A percentile compares a stretch with the other conserved stretches of the same genome.
These are phyloP conservation scores for Austrolebias charrua DNA, from an alignment of 2,797 vertebrate genomes.

Conservation along the genomic window DNA sequence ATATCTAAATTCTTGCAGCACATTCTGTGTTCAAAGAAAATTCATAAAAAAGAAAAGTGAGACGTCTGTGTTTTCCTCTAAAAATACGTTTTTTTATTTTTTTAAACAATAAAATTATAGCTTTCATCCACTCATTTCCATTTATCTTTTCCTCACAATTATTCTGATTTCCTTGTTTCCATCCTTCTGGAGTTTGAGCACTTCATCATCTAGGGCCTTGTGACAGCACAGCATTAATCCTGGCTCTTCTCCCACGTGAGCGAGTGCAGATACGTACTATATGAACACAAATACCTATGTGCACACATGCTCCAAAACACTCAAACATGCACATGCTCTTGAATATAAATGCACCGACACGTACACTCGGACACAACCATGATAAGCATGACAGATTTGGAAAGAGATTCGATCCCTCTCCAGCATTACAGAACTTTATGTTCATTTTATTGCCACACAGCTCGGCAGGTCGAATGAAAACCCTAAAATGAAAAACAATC, in stretches of 20 bases:
- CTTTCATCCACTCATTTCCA: constrained; percentile 24
- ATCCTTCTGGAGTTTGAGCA: constrained; percentile 60
- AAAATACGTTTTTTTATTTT: neutral
- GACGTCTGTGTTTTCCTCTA: neutral
- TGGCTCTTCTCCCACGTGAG: constrained; percentile 21
- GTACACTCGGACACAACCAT: constrained; percentile 12
- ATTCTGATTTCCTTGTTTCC: constrained; percentile 37
- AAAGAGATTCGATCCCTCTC: constrained; percentile 48
- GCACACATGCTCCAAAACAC: neutral
- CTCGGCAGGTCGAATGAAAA: constrained; percentile 25
- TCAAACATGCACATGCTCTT: neutral
- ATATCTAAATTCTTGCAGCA: neutral
- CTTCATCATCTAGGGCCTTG: constrained; percentile 61
- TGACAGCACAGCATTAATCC: constrained; percentile 70
- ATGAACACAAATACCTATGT: neutral
- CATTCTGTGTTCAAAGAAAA: neutral
- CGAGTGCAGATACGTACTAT: constrained; percentile 4
- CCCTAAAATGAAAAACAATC: constrained; percentile 49
- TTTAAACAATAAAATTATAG: constrained; percentile 3
- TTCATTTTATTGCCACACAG: constrained; percentile 49
- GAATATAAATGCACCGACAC: constrained; percentile 12
- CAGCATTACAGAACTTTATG: constrained; percentile 25
- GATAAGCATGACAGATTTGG: constrained; percentile 43
- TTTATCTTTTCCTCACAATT: constrained; percentile 19
- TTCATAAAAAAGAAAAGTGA: neutral